A percentile compares a stretch with the other conserved stretches of the same genome.
phyloP scores from a whole-genome alignment of 2,888 invertebrate genomes.

The Ennomos fuscantarius region DNA sequence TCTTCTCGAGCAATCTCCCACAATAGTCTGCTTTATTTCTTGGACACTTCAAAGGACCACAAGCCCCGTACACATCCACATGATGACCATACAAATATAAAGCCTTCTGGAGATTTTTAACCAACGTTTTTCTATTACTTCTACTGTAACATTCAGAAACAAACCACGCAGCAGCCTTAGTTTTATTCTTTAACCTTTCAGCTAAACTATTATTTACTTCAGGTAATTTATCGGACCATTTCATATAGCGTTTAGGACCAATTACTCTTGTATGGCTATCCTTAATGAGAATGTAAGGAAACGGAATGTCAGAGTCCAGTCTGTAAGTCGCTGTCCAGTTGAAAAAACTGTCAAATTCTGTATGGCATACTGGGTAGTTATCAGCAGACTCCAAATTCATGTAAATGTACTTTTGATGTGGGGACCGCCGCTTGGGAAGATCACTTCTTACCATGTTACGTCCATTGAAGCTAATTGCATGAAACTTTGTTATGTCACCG shows the following conservation, averaged over 20 bases:
- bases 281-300: conserved; percentile 62
- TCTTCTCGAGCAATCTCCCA: conserved; percentile 66
- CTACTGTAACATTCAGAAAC: conserved; percentile 67
- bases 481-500: conserved; percentile 59
- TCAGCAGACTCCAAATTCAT: conserved; percentile 73
- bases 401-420: conserved; percentile 70
- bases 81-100: conserved; percentile 50
- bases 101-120: conserved; percentile 51
- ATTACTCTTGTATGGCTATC: conserved; percentile 56
- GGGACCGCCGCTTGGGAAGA: conserved; percentile 56
- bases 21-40: conserved; percentile 52
- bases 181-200: conserved; percentile 58
- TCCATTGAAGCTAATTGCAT: conserved; percentile 72
- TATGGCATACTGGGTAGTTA: conserved; percentile 64
- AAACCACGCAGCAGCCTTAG: conserved; percentile 75
- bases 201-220: conserved; percentile 47
- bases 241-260: conserved; percentile 62
- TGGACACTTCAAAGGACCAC: conserved; percentile 71
- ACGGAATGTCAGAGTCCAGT: conserved; percentile 71
- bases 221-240: conserved; percentile 49
- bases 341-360: conserved; percentile 66
- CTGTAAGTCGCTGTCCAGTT: conserved; percentile 77
- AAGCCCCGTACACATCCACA: conserved; percentile 84
- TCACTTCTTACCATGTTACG: conserved; percentile 49
- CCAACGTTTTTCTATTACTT: conserved; percentile 58